Conservation (phyloP, 2,797 vertebrate genomes). For the Dipus sagitta region DNA sequence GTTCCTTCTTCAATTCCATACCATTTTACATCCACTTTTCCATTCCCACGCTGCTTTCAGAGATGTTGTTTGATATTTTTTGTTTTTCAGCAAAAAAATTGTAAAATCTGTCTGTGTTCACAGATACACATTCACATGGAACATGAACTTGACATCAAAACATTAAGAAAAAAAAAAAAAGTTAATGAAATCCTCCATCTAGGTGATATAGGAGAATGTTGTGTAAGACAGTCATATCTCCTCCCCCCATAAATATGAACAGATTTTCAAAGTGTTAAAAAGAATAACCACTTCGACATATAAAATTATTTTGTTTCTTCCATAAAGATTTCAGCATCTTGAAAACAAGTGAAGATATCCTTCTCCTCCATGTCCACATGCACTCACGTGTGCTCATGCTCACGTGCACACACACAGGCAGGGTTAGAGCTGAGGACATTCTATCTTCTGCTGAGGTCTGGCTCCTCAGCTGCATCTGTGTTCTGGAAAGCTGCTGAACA, state of each 20-base stretch:
- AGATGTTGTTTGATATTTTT: not conserved
- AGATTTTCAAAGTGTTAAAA: not conserved
- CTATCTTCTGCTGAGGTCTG: not conserved
- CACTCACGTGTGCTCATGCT: not conserved
- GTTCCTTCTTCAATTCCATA: not conserved
- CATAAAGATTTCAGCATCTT: not conserved
- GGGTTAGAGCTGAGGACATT: too few species aligned
- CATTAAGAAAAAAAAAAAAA: not conserved
- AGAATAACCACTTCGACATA: not conserved
- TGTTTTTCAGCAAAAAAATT: not conserved
- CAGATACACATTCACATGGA: not conserved
- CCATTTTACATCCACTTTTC: not conserved
- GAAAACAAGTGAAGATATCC: not conserved
- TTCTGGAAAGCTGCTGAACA: not conserved
- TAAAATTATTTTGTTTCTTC: slow-evolving; percentile 15
- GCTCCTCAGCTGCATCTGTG: not conserved
- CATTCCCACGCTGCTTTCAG: not conserved
- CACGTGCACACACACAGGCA: too few species aligned
- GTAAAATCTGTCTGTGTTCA: not conserved
- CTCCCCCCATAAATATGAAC: not conserved
- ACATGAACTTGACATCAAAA: not conserved
- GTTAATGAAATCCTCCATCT: not conserved
- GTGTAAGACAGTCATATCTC: not conserved
- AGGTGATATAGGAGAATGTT: not conserved
- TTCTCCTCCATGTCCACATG: not conserved